These are phyloP conservation scores for Chorisops tibialis DNA, from an alignment of 2,888 invertebrate species.

Conservation along the genomic window DNA sequence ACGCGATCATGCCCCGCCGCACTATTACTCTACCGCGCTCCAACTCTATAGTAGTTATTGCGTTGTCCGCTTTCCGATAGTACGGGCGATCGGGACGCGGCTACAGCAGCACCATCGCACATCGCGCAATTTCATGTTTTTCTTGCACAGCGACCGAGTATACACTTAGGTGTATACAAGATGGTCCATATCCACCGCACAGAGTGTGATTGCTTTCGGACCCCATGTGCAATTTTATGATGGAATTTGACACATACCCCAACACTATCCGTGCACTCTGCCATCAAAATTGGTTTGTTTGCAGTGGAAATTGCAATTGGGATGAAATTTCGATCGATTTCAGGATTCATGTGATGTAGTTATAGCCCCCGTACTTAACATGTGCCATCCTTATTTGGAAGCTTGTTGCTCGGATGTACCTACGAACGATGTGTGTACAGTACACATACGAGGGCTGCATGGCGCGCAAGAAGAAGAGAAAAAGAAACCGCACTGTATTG, in stretches of 20 bases:
- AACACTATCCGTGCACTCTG: conserved; percentile 24
- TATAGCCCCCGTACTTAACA: conserved; percentile 51
- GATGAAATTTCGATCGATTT: conserved; percentile 46
- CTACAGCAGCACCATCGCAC: too few species aligned
- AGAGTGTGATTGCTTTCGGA: neutral
- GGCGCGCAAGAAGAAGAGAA: neutral
- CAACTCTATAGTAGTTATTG: too few species aligned
- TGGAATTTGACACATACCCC: conserved; percentile 36
- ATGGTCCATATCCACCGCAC: too few species aligned
- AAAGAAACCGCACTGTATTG: neutral
- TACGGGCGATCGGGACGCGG: too few species aligned
- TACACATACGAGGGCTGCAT: neutral
- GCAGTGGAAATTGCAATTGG: conserved; percentile 36
- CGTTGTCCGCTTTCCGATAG: too few species aligned
- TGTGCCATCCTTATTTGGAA: conserved; percentile 53
- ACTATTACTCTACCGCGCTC: too few species aligned
- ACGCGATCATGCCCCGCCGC: too few species aligned
- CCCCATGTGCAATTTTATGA: conserved; percentile 37
- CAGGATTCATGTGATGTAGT: conserved; percentile 46
- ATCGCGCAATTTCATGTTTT: too few species aligned
- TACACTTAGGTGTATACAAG: too few species aligned
- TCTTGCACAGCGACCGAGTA: too few species aligned
- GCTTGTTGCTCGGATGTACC: conserved; percentile 38
- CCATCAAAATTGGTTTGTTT: conserved; percentile 38
- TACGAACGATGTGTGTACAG: neutral